A percentile compares a stretch with the other conserved stretches of the same genome.
Evolutionary conservation across 2,797 vertebrate genomes (phyloP).

Genomic region (Liparis tanakae): DNA sequence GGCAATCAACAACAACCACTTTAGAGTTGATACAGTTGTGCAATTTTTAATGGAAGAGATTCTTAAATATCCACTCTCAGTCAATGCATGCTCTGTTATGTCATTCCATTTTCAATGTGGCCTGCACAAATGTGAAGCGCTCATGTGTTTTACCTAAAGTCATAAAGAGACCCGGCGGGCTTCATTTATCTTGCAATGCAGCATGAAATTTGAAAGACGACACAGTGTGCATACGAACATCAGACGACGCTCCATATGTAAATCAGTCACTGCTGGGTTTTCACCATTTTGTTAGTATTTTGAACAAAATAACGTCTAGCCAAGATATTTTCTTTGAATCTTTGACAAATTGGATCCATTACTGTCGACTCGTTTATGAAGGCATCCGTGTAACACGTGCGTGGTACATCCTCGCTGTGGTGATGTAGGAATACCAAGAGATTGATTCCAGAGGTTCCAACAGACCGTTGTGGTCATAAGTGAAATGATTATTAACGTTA

Average conservation of each 20-base stretch:
- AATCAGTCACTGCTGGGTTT: conserved; percentile 1
- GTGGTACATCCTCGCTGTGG: not conserved
- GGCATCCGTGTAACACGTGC: not conserved
- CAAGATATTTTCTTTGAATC: conserved; percentile 8
- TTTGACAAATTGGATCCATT: conserved; percentile 4
- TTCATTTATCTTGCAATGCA: conserved; percentile 12
- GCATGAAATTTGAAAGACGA: not conserved
- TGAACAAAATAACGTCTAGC: not conserved
- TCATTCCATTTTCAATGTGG: not conserved
- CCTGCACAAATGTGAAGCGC: not conserved
- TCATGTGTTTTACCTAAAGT: not conserved
- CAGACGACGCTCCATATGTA: not conserved
- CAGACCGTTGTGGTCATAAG: conserved; percentile 3
- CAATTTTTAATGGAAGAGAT: not conserved
- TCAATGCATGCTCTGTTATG: not conserved
- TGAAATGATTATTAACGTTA: not conserved
- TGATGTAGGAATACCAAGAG: not conserved
- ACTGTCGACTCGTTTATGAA: not conserved
- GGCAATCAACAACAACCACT: not conserved
- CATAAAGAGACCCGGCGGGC: not conserved
- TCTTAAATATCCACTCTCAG: not conserved
- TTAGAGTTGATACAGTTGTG: conserved; percentile 3
- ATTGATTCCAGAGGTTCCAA: not conserved
- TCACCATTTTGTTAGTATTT: conserved; percentile 9
- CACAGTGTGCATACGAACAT: not conserved